Base-by-base conservation (phyloP, 2,888 invertebrate genomes). In the Patella pellucida region DNA sequence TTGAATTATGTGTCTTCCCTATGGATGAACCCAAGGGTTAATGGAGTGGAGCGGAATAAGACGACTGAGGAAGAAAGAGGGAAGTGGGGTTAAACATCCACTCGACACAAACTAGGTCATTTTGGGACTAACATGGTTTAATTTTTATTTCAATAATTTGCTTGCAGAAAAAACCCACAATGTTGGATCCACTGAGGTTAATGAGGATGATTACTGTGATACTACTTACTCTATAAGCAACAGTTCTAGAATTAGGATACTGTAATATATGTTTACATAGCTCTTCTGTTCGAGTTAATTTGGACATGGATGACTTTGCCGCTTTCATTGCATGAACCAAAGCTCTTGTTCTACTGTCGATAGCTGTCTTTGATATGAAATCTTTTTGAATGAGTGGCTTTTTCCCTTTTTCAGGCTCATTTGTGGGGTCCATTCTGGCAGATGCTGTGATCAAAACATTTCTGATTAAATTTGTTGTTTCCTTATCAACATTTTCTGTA, bases 201-300 rank as follows among this genome's bases (percentile, higher is more conserved):
- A 41, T 1, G 9, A 41, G 41, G 7, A 41, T 9, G 41, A 9
- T 41, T 41, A 41, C 41, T 62, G 9, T 11, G 62, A 62, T 23
- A 62, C 62, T 23, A 62, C 62, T 19, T 78, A 87, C 88, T 93
- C 95, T 95, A 69, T 95, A 93, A 81, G 95, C 95, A 80, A 94
- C 93, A 87, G 94, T 93, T 84, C 94, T 93, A 3, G 95, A 94
- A 85, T 95, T 94, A 0, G 95, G 95, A 91, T 94, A 95, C 83
- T 94, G 93, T 81, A 93, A 93, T n/a, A 96, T 91, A 88, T 96
- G 96, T 0, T 92, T 91, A 67, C 95, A 93, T 70, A 96, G 92
- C 85, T 95, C 94, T 85, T 95, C 94, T 0, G 95, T 90, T 83
- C 95, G 92, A 72, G 93, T 92, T 79, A 93, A 90, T 81, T 93